Conservation (phyloP, 2,113 vertebrate species). For the Henicopernis longicauda region DNA sequence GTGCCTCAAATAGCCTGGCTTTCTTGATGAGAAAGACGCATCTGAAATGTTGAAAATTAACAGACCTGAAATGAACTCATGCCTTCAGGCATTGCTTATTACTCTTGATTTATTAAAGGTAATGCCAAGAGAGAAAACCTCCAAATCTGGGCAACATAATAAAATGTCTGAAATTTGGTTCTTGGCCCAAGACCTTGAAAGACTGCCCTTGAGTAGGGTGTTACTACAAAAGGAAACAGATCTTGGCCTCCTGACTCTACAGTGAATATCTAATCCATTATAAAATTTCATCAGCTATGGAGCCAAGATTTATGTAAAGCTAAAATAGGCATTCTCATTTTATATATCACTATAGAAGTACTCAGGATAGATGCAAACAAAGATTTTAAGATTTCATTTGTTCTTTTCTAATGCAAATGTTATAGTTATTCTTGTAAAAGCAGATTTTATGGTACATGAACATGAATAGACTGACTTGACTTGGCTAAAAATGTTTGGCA, state of each 20-base stretch:
- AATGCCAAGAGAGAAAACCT: background rate
- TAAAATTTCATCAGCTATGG: background rate
- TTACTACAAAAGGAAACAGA: background rate
- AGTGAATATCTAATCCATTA: background rate
- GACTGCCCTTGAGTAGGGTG: background rate
- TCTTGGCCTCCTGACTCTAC: background rate
- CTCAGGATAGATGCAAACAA: background rate
- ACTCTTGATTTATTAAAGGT: background rate
- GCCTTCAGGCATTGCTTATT: background rate
- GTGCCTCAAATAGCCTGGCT: background rate
- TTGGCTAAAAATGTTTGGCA: background rate
- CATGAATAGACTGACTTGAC: background rate
- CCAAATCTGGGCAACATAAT: background rate
- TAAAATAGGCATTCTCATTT: background rate
- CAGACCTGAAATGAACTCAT: background rate
- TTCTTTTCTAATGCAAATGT: slow-evolving; percentile 20
- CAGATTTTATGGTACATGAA: background rate
- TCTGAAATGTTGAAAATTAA: background rate
- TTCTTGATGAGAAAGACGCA: background rate
- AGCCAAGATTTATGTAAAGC: background rate
- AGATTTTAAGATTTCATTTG: background rate
- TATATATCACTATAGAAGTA: background rate
- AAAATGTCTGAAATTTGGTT: background rate
- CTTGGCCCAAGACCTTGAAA: background rate
- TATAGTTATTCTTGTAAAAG: background rate